Evolutionary conservation across 2,888 invertebrate genomes (phyloP), one percentile per base, ranked within the genome.

Genomic region (Plutella xylostella): DNA sequence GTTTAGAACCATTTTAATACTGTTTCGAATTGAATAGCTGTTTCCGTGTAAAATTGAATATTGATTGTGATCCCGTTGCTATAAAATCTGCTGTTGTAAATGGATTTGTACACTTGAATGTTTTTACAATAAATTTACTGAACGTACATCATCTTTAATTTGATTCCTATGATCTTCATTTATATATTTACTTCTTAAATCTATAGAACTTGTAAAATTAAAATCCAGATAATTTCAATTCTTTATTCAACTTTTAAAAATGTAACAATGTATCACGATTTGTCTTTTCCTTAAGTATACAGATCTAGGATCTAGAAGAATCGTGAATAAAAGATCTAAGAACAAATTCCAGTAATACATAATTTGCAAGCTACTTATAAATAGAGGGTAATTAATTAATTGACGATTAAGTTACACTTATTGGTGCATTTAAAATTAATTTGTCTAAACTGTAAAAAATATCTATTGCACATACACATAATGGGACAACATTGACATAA

Each of bases 161-260:
- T n/a, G n/a, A n/a, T n/a, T n/a, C n/a, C n/a, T n/a, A n/a, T n/a
- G n/a, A n/a, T n/a, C n/a, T n/a, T n/a, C n/a, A n/a, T n/a, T n/a
- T n/a, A n/a, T n/a, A n/a, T n/a, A n/a, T n/a, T n/a, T n/a, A n/a
- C n/a, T n/a, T n/a, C n/a, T n/a, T n/a, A n/a, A n/a, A n/a, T n/a
- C n/a, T n/a, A n/a, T n/a, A n/a, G n/a, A n/a, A n/a, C n/a, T n/a
- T n/a, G n/a, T n/a, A n/a, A n/a, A n/a, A n/a, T n/a, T n/a, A n/a
- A n/a, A n/a, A n/a, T n/a, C n/a, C n/a, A 37, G n/a, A n/a, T 2
- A 37, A 25, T 39, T 39, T 39, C 17, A 39, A 7, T 39, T 61
- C 62, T 76, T 76, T 76, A 73, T 70, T 78, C 51, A 71, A 66
- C 65, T 65, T 69, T 69, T 59, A 70, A 71, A 61, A 64, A 75